These are phyloP conservation scores for Stenoptilia bipunctidactyla DNA, from an alignment of 2,888 invertebrate genomes.

Conservation along the genomic window DNA sequence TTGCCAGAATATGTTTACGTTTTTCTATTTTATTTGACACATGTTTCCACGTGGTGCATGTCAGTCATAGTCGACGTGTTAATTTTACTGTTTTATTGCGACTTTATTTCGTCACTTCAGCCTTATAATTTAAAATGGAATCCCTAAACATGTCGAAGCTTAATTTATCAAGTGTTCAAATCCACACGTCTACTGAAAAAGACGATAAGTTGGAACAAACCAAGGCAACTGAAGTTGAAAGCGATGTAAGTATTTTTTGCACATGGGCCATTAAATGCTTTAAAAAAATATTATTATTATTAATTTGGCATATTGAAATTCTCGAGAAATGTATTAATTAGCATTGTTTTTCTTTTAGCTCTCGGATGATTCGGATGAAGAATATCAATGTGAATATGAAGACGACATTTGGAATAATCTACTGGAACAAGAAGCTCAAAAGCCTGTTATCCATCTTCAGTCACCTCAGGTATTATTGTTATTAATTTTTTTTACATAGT, in stretches of 20 bases:
- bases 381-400: conserved; percentile 50
- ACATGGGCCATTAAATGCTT: too few species aligned
- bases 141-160: conserved; percentile 57
- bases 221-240: conserved; percentile 30
- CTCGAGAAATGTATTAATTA: too few species aligned
- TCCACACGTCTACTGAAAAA: conserved; percentile 33
- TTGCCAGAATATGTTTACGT: conserved; percentile 7
- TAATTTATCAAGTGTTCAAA: conserved; percentile 49
- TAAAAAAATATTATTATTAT: too few species aligned
- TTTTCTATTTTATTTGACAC: conserved; percentile 40
- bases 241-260: conserved; percentile 31
- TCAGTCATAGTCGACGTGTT: conserved; percentile 56
- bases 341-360: background rate
- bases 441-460: conserved; percentile 50
- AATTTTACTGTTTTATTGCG: conserved; percentile 27
- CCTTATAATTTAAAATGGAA: conserved; percentile 37
- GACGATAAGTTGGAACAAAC: conserved; percentile 30
- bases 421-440: conserved; percentile 49
- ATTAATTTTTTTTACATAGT: too few species aligned
- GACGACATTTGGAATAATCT: conserved; percentile 58
- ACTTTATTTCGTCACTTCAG: conserved; percentile 21
- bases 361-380: conserved; percentile 38
- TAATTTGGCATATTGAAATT: too few species aligned
- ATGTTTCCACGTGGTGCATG: conserved; percentile 64
- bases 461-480: conserved; percentile 70